Conservation (phyloP, 2,113 vertebrate species). For the Pipra filicauda region DNA sequence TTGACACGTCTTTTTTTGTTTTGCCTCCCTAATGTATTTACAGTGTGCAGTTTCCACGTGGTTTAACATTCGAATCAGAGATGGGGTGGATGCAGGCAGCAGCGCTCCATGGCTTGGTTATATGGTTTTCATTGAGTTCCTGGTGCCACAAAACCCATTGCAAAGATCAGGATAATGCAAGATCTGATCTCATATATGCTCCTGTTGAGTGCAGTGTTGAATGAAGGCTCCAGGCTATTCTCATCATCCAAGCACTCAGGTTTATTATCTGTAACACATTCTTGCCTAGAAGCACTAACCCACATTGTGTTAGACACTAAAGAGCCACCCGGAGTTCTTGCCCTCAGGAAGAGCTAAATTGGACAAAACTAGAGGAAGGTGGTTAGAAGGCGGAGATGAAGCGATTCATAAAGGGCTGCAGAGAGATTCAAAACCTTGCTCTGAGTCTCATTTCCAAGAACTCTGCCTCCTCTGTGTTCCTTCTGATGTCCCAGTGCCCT, state of each 20-base stretch:
- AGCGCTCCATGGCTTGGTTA: not conserved
- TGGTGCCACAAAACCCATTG: not conserved
- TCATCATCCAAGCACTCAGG: not conserved
- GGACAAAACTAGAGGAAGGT: not conserved
- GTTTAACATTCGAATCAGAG: not conserved
- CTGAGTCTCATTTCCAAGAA: not conserved
- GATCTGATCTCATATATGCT: not conserved
- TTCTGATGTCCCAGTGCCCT: too few relatives aligned
- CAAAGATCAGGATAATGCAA: not conserved
- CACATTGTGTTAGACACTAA: constrained; percentile 5
- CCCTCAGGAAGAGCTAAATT: constrained; percentile 22
- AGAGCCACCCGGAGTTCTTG: constrained; percentile 28
- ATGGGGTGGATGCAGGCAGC: not conserved
- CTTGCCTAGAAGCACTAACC: not conserved
- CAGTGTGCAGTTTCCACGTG: not conserved
- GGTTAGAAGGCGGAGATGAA: not conserved
- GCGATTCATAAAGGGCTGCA: not conserved
- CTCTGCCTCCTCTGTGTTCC: not conserved
- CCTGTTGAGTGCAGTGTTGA: not conserved
- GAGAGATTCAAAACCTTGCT: not conserved
- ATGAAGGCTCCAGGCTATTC: constrained; percentile 39
- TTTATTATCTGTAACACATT: constrained; percentile 40
- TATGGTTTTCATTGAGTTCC: not conserved
- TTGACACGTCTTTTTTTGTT: not conserved
- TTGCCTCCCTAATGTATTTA: not conserved